phyloP scores from a whole-genome alignment of 1,140 invertebrate species.

The Diorhabda carinulata region DNA sequence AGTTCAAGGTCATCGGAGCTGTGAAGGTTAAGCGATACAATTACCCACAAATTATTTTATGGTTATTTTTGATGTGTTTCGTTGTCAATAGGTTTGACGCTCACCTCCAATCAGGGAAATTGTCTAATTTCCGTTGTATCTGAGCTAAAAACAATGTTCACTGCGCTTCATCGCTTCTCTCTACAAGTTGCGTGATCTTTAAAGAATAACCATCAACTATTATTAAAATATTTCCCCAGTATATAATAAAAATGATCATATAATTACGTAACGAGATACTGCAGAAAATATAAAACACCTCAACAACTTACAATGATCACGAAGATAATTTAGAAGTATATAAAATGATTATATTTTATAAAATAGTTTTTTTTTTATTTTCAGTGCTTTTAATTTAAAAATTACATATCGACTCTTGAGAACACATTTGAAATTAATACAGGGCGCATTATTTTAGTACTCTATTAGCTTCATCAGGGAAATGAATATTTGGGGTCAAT shows the following conservation, averaged over 20 bases:
- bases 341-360: background rate
- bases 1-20: too few species aligned
- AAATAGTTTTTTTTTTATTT: too few species aligned
- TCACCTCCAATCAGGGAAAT: conserved; percentile 41
- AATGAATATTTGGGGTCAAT: too few species aligned
- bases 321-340: background rate
- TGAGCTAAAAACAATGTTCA: conserved; percentile 24
- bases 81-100: conserved; percentile 34
- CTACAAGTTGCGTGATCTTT: conserved; percentile 15
- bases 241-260: background rate
- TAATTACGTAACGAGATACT: conserved; percentile 2
- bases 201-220: conserved; percentile 9
- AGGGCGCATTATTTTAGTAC: too few species aligned
- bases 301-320: background rate
- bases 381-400: too few species aligned
- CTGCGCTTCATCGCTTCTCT: conserved; percentile 11
- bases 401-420: too few species aligned
- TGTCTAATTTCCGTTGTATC: conserved; percentile 41
- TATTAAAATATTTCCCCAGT: conserved; percentile 9
- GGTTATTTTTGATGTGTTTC: background rate
- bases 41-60: too few species aligned
- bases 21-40: too few species aligned
- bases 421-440: too few species aligned
- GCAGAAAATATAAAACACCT: background rate
- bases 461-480: too few species aligned